phyloP scores from a whole-genome alignment of 1,140 invertebrate genomes.

The Hypothenemus hampei region DNA sequence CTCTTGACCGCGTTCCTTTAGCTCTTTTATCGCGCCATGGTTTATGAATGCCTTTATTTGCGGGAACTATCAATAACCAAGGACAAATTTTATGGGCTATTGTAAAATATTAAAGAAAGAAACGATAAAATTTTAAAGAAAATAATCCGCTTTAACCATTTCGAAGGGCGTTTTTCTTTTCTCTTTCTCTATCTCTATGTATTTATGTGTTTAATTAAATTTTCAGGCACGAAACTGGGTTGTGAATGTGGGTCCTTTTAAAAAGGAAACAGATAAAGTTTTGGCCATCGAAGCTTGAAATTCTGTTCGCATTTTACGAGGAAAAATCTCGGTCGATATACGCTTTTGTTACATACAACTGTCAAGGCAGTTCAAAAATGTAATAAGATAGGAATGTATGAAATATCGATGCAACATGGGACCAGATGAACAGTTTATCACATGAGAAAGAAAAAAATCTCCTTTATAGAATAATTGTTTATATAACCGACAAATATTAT shows the following conservation, averaged over 20 bases:
- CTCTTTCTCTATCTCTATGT: too few relatives aligned
- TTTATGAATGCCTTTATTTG: conserved; percentile 16
- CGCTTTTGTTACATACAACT: too few relatives aligned
- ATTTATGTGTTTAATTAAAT: neutral
- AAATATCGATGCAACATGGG: too few relatives aligned
- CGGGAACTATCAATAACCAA: conserved; percentile 8
- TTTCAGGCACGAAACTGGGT: neutral
- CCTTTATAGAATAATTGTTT: neutral
- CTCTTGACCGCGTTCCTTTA: conserved; percentile 12
- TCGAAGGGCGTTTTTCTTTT: too few relatives aligned
- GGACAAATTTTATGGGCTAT: conserved; percentile 10
- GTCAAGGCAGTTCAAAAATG: too few relatives aligned
- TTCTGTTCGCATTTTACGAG: neutral
- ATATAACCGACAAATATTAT: conserved; percentile 4
- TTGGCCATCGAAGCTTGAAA: neutral
- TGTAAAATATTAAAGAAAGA: conserved; percentile 3
- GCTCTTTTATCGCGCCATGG: conserved; percentile 9
- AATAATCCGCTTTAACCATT: too few relatives aligned
- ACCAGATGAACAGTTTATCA: too few relatives aligned
- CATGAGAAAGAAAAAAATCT: neutral
- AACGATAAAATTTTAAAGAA: too few relatives aligned
- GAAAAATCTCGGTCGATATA: neutral
- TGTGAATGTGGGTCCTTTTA: neutral
- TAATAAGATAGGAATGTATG: too few relatives aligned
- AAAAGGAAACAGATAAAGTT: neutral